Conservation (phyloP, 2,888 invertebrate genomes). For the Hypercompe scribonia region DNA sequence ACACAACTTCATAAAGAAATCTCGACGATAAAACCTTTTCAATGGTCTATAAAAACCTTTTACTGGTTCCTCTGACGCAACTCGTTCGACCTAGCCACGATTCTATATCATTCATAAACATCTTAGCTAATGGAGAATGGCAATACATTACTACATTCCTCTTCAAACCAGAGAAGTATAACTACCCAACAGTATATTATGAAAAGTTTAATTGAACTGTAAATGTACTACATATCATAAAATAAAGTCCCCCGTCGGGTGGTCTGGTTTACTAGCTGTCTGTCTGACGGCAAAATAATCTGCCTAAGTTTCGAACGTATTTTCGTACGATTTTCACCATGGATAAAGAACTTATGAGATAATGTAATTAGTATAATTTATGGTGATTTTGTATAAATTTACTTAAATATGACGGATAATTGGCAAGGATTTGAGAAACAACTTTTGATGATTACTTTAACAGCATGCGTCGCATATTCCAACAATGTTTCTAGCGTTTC, state of each 20-base stretch:
- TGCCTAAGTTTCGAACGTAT: background rate
- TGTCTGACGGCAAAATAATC: background rate
- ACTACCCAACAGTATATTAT: constrained; percentile 68
- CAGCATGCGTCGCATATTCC: background rate
- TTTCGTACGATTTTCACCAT: background rate
- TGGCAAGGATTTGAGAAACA: background rate
- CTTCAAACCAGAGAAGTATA: constrained; percentile 60
- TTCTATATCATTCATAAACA: constrained; percentile 48
- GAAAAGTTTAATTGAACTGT: constrained; percentile 65
- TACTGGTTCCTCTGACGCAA: constrained; percentile 39
- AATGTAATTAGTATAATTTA: background rate
- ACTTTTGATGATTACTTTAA: background rate
- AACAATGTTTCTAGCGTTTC: too few relatives aligned
- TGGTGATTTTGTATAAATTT: background rate
- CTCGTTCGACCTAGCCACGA: constrained; percentile 28
- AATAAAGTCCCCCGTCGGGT: background rate
- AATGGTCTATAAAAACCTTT: constrained; percentile 25
- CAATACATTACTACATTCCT: constrained; percentile 65
- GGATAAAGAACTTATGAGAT: background rate
- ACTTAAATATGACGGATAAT: background rate
- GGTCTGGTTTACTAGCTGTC: background rate
- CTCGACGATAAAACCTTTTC: constrained; percentile 7
- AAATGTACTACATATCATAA: constrained; percentile 35
- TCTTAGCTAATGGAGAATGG: constrained; percentile 69
- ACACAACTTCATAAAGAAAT: background rate